Evolutionary conservation across 1,140 invertebrate genomes (phyloP).

Genomic region (Eciton burchellii): DNA sequence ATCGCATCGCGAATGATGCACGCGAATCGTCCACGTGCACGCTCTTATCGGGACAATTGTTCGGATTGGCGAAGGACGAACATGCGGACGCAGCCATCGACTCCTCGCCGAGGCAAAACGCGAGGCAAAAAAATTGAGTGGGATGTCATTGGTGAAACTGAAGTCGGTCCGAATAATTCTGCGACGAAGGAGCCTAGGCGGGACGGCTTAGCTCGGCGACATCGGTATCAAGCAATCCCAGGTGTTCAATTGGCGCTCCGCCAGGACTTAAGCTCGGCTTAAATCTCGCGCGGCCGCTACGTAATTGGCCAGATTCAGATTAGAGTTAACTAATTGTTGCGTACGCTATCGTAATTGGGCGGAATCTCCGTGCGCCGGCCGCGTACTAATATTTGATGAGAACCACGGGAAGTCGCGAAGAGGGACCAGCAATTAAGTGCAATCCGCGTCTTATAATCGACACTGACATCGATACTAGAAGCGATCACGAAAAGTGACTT

Average conservation of each 20-base stretch:
- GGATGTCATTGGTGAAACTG: conserved; percentile 31
- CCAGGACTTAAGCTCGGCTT: conserved; percentile 73
- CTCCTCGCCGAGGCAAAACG: conserved; percentile 8
- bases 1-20: conserved; percentile 41
- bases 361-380: conserved; percentile 34
- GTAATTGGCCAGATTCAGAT: conserved; percentile 72
- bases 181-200: conserved; percentile 61
- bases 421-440: conserved; percentile 2
- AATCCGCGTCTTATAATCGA: conserved; percentile 6
- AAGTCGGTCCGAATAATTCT: conserved; percentile 68
- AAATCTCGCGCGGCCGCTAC: conserved; percentile 63
- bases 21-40: conserved; percentile 21
- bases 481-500: not conserved
- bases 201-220: conserved; percentile 60
- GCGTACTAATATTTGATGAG: conserved; percentile 62
- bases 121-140: conserved; percentile 51
- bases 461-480: not conserved
- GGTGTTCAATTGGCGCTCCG: conserved; percentile 72
- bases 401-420: conserved; percentile 20
- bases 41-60: conserved; percentile 52
- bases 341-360: conserved; percentile 67
- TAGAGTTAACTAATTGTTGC: conserved; percentile 76
- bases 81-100: not conserved
- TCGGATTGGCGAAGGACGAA: conserved; percentile 21
- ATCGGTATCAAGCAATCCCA: conserved; percentile 73